Base-by-base conservation (phyloP, 2,797 vertebrate species). In the Silurus aristotelis region DNA sequence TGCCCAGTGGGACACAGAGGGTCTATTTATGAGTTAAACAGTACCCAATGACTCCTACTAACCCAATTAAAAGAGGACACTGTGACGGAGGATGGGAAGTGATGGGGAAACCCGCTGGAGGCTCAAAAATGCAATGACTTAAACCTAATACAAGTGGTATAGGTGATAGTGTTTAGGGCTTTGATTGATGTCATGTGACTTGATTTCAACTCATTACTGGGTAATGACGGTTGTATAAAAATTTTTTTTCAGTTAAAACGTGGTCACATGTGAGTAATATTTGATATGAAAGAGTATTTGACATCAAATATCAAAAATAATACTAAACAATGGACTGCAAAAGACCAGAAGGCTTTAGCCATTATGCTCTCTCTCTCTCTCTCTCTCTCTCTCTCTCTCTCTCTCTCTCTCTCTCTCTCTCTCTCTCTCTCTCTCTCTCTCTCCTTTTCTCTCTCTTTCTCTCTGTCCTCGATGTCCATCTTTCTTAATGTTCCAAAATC, bases 11-110 rank as follows among this genome's bases (percentile, higher is more conserved):
- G 92, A 93, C 93, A 96, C 93, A 96, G 92, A 89, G 92, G 90
- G 88, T 85, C 89, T 93, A 94, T 96, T 96, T 94, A 96, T 92
- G 93, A 91, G 92, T 95, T 95, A 95, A 96, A 95, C 93, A 94
- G 93, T 89, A 93, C 92, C 94, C 93, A 93, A 94, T 96, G 95
- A 95, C 92, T 94, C 86, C 81, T 89, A 88, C 89, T 94, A 93
- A 93, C 93, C 94, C 93, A 94, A 95, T 96, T 95, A 95, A 92
- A 92, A 91, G 83, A 5, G 85, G 77, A 78, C 84, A 15, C 88
- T 88, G 87, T 67, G 88, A 84, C 89, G 60, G 81, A 84, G 80
- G 70, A 84, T 17, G 73, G 63, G 71, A 43, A 63, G 43, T 5
- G 20, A 31, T 77, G 83, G 90, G 89, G 85, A 89, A 93, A 90